These are phyloP conservation scores for Catharus bicknelli DNA, from an alignment of 2,113 vertebrate species.

Conservation along the genomic window DNA sequence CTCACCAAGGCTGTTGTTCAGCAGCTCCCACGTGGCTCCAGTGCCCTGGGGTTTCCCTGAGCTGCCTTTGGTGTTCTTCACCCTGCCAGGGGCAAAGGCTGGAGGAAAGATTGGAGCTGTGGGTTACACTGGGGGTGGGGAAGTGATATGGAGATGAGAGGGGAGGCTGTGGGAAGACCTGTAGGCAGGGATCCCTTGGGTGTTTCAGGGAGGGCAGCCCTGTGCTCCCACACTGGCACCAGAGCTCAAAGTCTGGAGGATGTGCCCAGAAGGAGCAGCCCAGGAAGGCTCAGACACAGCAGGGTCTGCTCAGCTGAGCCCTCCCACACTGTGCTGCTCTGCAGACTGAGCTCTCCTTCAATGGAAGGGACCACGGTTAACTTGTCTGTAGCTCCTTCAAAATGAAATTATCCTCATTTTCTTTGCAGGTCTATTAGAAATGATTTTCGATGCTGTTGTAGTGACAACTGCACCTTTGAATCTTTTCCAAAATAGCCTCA, in stretches of 20 bases:
- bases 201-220: background rate
- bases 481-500: background rate
- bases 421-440: background rate
- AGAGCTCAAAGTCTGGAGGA: accelerated
- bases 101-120: accelerated
- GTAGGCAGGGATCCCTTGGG: background rate
- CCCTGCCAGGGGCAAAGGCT: background rate
- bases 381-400: background rate
- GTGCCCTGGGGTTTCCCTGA: background rate
- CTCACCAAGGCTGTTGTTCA: accelerated
- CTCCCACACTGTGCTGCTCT: background rate
- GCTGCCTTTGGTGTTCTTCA: background rate
- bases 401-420: background rate
- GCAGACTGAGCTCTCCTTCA: background rate
- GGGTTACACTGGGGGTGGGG: background rate
- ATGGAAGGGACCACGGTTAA: background rate
- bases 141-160: background rate
- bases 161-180: background rate
- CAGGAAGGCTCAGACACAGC: accelerated
- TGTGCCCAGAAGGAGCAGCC: background rate
- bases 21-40: background rate
- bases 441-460: background rate
- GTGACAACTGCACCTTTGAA: background rate
- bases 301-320: background rate
- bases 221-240: background rate